Base-by-base conservation (phyloP, 92 coral and sea anemone species). In the Siderastrea radians region DNA sequence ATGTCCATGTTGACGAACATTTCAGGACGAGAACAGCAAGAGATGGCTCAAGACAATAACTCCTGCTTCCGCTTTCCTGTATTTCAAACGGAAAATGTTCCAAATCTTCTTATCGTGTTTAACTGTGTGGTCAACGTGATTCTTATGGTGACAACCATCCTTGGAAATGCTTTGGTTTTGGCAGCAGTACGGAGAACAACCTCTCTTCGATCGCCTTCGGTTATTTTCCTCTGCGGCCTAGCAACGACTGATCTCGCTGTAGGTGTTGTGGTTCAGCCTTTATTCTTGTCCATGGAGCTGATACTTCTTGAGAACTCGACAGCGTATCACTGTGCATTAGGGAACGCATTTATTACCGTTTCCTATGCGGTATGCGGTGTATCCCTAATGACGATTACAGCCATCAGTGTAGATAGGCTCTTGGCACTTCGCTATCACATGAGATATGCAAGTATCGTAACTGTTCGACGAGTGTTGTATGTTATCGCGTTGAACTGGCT, bases 191-290 rank as follows among this genome's bases (percentile, higher is more conserved):
- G 79, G 79, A 75, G 16, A 3, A 75, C 79, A 2, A 49, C 79
- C 12, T 75, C 79, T 26, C 79, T 75, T 75, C 79, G 79, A 6
- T 52, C 62, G 17, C 63, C 79, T 3, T 75, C 79, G 6, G 26
- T 52, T 19, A 75, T 75, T 51, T 51, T 75, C 62, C 64, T 75
- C 62, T 52, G 79, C 58, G 79, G 79, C 8, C 79, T 75, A 46
- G 79, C 79, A 52, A 38, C 50, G 47, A 52, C 79, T 4, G 79
- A 75, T 11, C 79, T 75, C 49, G 64, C 65, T 17, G 79, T 75
- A 2, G 79, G 79, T 26, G 47, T 55, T n/a, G 14, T 75, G 46
- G 49, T 55, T 17, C 65, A 75, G n/a, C 79, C 65, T 3, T 13
- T 75, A 43, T 75, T 75, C 49, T 26, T 75, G 61, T 52, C 64